Percentiles rank a stretch among this genome's conserved stretches.
Conservation (phyloP, 2,888 invertebrate species). For the Oscheius sp. region DNA sequence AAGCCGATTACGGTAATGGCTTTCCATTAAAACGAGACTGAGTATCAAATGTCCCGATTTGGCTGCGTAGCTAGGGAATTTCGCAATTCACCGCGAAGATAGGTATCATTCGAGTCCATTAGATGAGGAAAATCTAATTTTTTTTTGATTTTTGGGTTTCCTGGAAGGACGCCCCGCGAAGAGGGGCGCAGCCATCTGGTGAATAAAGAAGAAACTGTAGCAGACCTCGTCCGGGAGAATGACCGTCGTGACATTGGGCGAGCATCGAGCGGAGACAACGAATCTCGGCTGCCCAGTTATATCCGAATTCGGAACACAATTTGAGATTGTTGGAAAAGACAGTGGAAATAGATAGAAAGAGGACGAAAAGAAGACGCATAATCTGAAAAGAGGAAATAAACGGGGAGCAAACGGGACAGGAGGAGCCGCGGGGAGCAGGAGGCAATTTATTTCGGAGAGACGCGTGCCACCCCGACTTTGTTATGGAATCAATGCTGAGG, state of each 20-base stretch:
- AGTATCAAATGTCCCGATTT: no score
- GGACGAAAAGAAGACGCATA: neutral
- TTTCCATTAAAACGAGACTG: no score
- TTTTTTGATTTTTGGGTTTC: no score
- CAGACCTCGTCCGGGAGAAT: neutral
- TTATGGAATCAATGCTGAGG: no score
- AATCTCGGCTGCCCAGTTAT: slow-evolving; percentile 43
- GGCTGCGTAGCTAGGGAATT: no score
- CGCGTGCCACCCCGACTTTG: no score
- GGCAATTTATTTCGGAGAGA: neutral
- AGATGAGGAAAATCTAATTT: no score
- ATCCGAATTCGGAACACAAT: slow-evolving; percentile 32
- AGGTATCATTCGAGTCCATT: no score
- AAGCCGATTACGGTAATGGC: no score
- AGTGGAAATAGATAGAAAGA: neutral
- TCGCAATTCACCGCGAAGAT: no score
- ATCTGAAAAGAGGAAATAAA: slow-evolving; percentile 10
- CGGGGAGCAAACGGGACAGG: neutral
- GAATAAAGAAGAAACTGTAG: neutral
- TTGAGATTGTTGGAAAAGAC: neutral
- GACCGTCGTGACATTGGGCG: slow-evolving; percentile 18
- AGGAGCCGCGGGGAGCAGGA: neutral
- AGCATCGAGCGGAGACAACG: slow-evolving; percentile 35
- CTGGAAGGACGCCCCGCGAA: no score
- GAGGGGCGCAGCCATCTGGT: no score